Conservation (phyloP, 2,113 vertebrate genomes). For the Phycodurus eques region DNA sequence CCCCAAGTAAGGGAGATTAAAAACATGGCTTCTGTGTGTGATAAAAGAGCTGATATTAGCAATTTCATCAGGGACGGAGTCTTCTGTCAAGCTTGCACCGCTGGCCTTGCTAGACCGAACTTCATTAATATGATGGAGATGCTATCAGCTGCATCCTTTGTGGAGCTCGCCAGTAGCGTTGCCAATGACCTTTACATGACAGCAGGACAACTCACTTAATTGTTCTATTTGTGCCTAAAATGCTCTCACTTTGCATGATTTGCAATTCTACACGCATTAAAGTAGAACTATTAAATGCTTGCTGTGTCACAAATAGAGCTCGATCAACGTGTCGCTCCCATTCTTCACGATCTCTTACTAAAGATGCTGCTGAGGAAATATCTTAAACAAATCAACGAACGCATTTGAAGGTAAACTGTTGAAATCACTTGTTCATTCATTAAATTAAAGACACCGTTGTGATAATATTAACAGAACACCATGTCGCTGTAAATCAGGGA, state of each 20-base stretch:
- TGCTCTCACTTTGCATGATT: constrained; percentile 42
- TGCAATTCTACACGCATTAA: constrained; percentile 10
- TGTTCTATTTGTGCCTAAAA: constrained; percentile 39
- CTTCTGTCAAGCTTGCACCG: constrained; percentile 9
- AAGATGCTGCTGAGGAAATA: constrained; percentile 13
- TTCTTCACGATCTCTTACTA: constrained; percentile 38
- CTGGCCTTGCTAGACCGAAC: constrained; percentile 7
- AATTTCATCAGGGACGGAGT: constrained; percentile 38
- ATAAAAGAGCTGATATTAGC: constrained; percentile 37
- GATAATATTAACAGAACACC: not conserved
- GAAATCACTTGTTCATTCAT: constrained; percentile 4
- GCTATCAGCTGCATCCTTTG: not conserved
- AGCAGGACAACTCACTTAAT: constrained; percentile 3
- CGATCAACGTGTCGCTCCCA: constrained; percentile 10
- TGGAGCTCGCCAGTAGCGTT: not conserved
- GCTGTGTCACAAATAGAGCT: constrained; percentile 35
- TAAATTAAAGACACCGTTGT: constrained; percentile 12
- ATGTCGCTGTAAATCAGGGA: constrained; percentile 9
- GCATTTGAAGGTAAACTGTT: constrained; percentile 7
- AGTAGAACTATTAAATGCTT: constrained; percentile 26
- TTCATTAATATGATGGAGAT: not conserved
- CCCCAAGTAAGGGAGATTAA: constrained; percentile 41
- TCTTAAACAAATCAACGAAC: constrained; percentile 25
- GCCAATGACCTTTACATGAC: constrained; percentile 35
- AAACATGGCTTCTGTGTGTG: constrained; percentile 38